phyloP scores from a whole-genome alignment of 2,797 vertebrate species.

The Buphagus erythrorhynchus region DNA sequence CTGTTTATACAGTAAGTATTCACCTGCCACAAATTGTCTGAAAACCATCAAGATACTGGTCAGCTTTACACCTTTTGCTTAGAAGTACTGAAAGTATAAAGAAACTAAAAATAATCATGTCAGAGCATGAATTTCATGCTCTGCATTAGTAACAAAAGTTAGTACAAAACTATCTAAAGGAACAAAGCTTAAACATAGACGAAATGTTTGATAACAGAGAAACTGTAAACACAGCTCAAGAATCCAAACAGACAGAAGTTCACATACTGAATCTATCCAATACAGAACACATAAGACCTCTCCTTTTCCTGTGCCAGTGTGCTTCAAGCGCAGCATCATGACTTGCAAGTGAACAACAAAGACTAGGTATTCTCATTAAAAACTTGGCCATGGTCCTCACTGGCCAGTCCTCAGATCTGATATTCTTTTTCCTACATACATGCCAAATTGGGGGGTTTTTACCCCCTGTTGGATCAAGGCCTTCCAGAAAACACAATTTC shows the following conservation, averaged over 20 bases:
- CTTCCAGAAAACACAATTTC: neutral
- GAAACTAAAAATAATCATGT: neutral
- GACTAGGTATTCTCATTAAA: neutral
- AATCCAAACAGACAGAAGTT: neutral
- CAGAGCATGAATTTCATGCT: neutral
- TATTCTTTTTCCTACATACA: neutral
- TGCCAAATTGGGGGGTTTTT: fast-evolving
- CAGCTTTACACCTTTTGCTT: neutral
- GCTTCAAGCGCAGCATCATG: neutral
- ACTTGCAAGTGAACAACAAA: neutral
- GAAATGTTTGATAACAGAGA: neutral
- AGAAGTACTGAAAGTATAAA: neutral
- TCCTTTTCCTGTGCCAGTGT: neutral
- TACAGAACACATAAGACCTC: neutral
- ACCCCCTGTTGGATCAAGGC: neutral
- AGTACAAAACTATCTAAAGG: neutral
- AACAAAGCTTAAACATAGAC: neutral
- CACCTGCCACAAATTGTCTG: neutral
- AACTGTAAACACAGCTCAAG: neutral
- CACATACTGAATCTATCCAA: neutral
- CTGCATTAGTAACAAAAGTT: neutral
- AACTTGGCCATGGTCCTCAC: neutral
- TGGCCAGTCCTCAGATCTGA: neutral
- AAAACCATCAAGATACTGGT: neutral
- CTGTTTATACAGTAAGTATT: neutral